Evolutionary conservation across 2,888 invertebrate genomes (phyloP), one percentile per base, ranked within the genome.

Genomic region (Masnerella sp.): DNA sequence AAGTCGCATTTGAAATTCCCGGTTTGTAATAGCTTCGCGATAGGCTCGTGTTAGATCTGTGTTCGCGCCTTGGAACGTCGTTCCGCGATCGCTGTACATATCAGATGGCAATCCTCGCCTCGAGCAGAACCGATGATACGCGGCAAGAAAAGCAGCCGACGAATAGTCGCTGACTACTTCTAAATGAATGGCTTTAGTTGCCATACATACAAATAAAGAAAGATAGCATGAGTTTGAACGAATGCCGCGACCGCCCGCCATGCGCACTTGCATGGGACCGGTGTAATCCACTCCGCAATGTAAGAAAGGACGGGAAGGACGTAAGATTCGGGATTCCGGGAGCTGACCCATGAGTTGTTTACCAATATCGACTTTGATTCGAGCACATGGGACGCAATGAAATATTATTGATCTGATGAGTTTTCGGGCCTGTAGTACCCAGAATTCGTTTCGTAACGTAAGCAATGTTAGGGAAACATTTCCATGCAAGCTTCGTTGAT

Each of bases 51-150:
- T 7, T 14, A 25, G 8, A 11, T 45, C 42, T 2, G n/a, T 9
- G 2, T n/a, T 9, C 18, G 42, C 42, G 11, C 42, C 42, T 11
- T 42, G 42, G n/a, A 42, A 42, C n/a, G 18, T 42, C 18, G 42
- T 42, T 7, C 42, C 42, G 2, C 42, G 20, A 11, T 42, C 42
- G 42, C 42, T 42, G 7, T 42, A 42, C 20, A 42, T 11, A 2
- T 1, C 2, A 2, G 2, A 7, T 2, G 42, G 42, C 1, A 20
- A 5, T 2, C 42, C 42, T 8, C 42, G 18, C 7, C 42, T 3
- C 20, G 42, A 18, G 7, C 42, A 20, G 9, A 20, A 42, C 1
- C 42, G 42, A 11, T 20, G 2, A n/a, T 8, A n/a, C 3, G 32
- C 32, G n/a, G 32, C 32, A n/a, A 32, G 7, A 32, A 5, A 32